A percentile compares a stretch with the other conserved stretches of the same genome.
These are phyloP conservation scores for Nesometra sesokonis DNA, from an alignment of 35 echinoderm and acorn worm genomes.

Conservation along the genomic window DNA sequence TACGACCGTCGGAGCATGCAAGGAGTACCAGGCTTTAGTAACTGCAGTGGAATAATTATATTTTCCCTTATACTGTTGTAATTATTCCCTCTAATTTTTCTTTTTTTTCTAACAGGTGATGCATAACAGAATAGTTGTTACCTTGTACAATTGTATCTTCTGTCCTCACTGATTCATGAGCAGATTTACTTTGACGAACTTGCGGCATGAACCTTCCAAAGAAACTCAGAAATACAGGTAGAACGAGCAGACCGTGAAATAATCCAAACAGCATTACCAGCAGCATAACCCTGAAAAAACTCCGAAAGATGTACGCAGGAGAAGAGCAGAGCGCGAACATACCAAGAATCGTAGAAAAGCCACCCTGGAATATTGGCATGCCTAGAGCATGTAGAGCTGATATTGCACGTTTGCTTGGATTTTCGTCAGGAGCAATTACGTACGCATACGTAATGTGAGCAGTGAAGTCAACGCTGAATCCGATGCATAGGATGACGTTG, in stretches of 20 bases:
- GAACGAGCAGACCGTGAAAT: conserved; percentile 36
- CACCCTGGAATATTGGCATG: conserved; percentile 45
- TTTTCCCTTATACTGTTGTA: no score
- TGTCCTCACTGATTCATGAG: no score
- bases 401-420: conserved; percentile 18
- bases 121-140: no score
- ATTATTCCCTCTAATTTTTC: no score
- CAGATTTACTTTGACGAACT: not conserved
- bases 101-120: no score
- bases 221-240: conserved; percentile 30
- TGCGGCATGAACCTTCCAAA: conserved; percentile 14
- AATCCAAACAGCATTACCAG: conserved; percentile 43
- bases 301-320: conserved; percentile 25
- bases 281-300: conserved; percentile 40
- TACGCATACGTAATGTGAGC: conserved; percentile 64
- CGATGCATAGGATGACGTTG: conserved; percentile 46
- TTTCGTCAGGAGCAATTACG: conserved; percentile 16
- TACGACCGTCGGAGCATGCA: no score
- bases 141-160: no score
- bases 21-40: no score
- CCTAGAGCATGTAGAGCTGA: conserved; percentile 15
- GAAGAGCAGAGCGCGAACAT: conserved; percentile 10
- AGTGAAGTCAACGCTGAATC: conserved; percentile 66
- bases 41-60: no score
- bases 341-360: conserved; percentile 29